Percentiles rank a stretch among this genome's conserved stretches.
Conservation (phyloP, 1,140 invertebrate species). For the Euura lappo region DNA sequence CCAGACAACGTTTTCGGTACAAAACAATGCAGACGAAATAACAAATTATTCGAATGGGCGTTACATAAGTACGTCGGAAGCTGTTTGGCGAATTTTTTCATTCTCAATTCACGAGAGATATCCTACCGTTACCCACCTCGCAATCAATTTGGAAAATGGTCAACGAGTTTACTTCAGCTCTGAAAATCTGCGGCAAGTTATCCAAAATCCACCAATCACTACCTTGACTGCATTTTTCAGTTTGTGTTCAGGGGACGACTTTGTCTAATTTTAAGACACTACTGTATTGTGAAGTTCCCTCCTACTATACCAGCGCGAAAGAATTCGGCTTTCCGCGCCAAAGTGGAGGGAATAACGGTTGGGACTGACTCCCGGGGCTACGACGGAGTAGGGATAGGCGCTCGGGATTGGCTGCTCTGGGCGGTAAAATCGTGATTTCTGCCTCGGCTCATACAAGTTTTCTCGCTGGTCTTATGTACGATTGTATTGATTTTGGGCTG, state of each 20-base stretch:
- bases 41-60: conserved; percentile 26
- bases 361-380: too few relatives aligned
- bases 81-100: conserved; percentile 36
- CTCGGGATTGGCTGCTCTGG: too few relatives aligned
- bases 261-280: conserved; percentile 50
- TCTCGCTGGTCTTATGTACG: too few relatives aligned
- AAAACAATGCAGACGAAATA: conserved; percentile 36
- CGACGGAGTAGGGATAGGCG: too few relatives aligned
- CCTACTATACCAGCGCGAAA: conserved; percentile 51
- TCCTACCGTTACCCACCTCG: conserved; percentile 31
- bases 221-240: conserved; percentile 42
- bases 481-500: too few relatives aligned
- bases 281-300: conserved; percentile 48
- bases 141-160: conserved; percentile 47
- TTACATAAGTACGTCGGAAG: conserved; percentile 42
- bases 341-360: too few relatives aligned
- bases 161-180: conserved; percentile 44
- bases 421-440: too few relatives aligned
- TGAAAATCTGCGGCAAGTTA: conserved; percentile 24
- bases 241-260: conserved; percentile 35
- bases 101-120: conserved; percentile 28
- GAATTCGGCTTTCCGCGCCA: too few relatives aligned
- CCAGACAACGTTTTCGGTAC: conserved; percentile 10
- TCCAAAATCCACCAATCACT: not conserved
- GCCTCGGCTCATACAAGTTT: too few relatives aligned